Evolutionary conservation across 1,140 invertebrate genomes (phyloP).

Genomic region (Conopomorpha cramerella): DNA sequence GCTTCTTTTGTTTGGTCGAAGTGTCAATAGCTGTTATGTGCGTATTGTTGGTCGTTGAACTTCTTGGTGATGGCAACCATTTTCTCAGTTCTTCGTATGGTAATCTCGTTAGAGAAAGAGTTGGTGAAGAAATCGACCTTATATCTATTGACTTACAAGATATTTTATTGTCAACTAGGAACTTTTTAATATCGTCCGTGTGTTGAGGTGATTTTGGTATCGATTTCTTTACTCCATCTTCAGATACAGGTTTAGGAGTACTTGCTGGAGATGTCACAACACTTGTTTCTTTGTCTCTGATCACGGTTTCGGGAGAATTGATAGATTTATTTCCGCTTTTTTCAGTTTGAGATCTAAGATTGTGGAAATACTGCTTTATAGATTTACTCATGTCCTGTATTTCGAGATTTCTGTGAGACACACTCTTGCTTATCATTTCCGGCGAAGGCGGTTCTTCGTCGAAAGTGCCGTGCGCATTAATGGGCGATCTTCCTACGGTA

Average conservation of each 20-base stretch:
- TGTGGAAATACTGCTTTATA: slow-evolving; percentile 16
- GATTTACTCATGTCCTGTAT: slow-evolving; percentile 15
- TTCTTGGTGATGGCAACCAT: slow-evolving; percentile 13
- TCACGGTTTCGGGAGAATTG: too few species aligned
- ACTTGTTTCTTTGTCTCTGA: slow-evolving; percentile 2
- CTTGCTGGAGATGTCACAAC: too few species aligned
- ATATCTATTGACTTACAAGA: too few species aligned
- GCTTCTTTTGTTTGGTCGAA: too few species aligned
- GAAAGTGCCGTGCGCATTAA: slow-evolving; percentile 25
- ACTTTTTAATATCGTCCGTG: too few species aligned
- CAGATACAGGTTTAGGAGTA: too few species aligned
- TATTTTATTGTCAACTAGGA: too few species aligned
- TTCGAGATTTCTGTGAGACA: slow-evolving; percentile 22
- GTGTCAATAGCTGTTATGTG: too few species aligned
- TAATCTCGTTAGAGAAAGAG: slow-evolving; percentile 14
- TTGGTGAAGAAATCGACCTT: too few species aligned
- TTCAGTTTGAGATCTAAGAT: slow-evolving; percentile 14
- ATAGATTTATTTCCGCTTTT: not conserved
- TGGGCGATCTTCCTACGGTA: slow-evolving; percentile 21
- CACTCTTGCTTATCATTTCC: too few species aligned
- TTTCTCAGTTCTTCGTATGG: slow-evolving; percentile 16
- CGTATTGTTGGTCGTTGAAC: too few species aligned
- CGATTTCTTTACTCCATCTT: slow-evolving; percentile 1
- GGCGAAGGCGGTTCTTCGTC: slow-evolving; percentile 20
- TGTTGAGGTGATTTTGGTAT: too few species aligned